Conservation (phyloP, 2,113 vertebrate genomes). For the Lota lota region DNA sequence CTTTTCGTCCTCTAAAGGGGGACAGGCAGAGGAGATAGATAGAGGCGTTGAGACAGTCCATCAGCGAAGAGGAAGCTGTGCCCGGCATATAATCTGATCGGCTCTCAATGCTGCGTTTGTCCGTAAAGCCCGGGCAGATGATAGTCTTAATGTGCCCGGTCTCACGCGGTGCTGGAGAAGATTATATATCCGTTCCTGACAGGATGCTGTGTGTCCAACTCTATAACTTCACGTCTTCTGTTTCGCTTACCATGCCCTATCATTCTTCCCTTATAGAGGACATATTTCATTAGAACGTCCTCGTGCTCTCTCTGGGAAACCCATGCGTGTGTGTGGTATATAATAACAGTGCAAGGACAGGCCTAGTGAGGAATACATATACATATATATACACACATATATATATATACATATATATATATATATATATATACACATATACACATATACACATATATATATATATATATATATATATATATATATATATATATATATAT, state of each 20-base stretch:
- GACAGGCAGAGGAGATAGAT: constrained; percentile 15
- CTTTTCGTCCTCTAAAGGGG: constrained; percentile 25
- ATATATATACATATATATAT: constrained; percentile 5
- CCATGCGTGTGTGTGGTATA: too few species aligned
- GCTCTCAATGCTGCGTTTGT: constrained; percentile 32
- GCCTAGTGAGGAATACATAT: too few species aligned
- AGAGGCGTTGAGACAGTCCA: constrained; percentile 36
- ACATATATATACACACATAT: too few species aligned
- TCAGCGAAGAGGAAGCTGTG: constrained; percentile 41
- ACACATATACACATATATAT: too few species aligned
- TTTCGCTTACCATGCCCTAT: constrained; percentile 25
- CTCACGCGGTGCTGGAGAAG: constrained; percentile 37
- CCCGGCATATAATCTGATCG: constrained; percentile 42
- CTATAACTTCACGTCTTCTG: constrained; percentile 1
- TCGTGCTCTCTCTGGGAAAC: too few species aligned
- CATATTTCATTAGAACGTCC: constrained; percentile 12
- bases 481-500: too few species aligned
- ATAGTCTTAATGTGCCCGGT: constrained; percentile 17
- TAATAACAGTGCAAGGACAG: too few species aligned
- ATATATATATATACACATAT: constrained; percentile 2
- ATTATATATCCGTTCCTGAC: constrained; percentile 44
- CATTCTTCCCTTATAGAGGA: constrained; percentile 34
- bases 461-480: constrained; percentile 14
- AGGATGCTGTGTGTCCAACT: constrained; percentile 31
- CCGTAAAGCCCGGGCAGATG: constrained; percentile 24